phyloP scores from a whole-genome alignment of 2,888 invertebrate species.

The Acanthosepion lycidas region DNA sequence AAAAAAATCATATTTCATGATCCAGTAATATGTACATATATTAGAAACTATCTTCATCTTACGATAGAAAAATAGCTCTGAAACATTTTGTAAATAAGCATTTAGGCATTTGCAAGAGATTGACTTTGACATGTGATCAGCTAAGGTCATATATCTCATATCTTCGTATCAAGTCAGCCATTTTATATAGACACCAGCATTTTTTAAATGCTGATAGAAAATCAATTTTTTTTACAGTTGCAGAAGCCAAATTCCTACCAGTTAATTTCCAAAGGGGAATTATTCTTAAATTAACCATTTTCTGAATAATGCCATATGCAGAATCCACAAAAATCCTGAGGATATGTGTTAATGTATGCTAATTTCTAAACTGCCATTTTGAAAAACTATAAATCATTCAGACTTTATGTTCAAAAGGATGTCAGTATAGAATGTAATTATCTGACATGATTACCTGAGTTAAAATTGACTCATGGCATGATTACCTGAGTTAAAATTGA shows the following conservation, averaged over 20 bases:
- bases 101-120: too few species aligned
- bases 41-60: too few species aligned
- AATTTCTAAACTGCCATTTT: not conserved
- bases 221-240: not conserved
- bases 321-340: not conserved
- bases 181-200: not conserved
- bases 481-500: not conserved
- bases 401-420: not conserved
- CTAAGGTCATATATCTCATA: too few species aligned
- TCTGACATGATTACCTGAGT: not conserved
- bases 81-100: too few species aligned
- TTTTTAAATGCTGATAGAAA: not conserved
- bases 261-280: not conserved
- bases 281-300: not conserved
- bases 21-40: too few species aligned
- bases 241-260: not conserved
- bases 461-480: not conserved
- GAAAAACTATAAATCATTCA: not conserved
- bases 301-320: not conserved
- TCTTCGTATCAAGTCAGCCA: not conserved
- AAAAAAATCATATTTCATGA: too few species aligned
- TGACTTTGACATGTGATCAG: too few species aligned
- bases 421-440: not conserved
- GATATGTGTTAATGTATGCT: not conserved
- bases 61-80: too few species aligned